A percentile compares a stretch with the other conserved stretches of the same genome.
Conservation (phyloP, 35 echinoderm and acorn worm genomes). For the Ophioderma brevispina region DNA sequence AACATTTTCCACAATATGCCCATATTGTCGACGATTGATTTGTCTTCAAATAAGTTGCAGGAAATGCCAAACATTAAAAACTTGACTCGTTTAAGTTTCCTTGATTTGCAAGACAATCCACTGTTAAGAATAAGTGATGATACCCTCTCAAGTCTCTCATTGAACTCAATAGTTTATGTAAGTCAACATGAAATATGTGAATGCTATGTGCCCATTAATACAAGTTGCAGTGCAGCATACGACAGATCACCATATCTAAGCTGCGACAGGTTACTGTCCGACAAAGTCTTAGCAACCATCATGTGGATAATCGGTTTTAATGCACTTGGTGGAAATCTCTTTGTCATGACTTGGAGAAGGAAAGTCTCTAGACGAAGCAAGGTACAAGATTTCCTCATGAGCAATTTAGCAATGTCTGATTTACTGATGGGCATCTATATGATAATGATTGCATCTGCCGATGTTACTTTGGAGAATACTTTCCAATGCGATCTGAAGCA, state of each 20-base stretch:
- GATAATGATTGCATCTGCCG: constrained; percentile 11
- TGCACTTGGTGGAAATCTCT: neutral
- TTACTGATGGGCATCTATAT: constrained; percentile 42
- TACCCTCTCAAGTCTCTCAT: neutral
- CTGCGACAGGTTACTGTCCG: neutral
- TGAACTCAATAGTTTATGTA: neutral
- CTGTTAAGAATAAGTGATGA: neutral
- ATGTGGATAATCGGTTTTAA: neutral
- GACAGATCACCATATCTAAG: neutral
- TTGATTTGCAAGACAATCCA: neutral
- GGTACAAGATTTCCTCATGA: constrained; percentile 9
- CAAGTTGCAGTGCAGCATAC: neutral
- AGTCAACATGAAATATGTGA: neutral
- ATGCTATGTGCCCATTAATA: neutral
- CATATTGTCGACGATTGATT: neutral
- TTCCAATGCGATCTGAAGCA: constrained; percentile 8
- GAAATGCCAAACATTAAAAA: neutral
- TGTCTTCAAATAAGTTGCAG: neutral
- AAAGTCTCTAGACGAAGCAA: neutral
- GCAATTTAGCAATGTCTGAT: constrained; percentile 38
- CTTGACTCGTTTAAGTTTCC: neutral
- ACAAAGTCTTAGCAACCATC: neutral
- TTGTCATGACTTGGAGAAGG: neutral
- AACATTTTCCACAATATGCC: neutral
- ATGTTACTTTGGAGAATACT: constrained; percentile 26